These are phyloP conservation scores for Trichonephila inaurata DNA, from an alignment of 1,140 invertebrate species.

Conservation along the genomic window DNA sequence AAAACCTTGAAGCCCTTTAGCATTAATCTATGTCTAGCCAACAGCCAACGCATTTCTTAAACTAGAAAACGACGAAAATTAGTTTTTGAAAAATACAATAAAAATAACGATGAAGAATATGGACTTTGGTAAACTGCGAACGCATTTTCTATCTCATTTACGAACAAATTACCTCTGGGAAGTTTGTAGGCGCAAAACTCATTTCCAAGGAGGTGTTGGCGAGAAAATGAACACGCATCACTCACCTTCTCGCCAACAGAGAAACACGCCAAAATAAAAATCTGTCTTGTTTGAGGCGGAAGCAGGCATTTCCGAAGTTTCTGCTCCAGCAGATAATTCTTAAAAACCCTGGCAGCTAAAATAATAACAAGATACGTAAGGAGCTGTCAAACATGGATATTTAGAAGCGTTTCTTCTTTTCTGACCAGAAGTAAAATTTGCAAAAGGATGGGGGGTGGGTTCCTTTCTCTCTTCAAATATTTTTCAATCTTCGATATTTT, in stretches of 20 bases:
- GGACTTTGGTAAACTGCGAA: neutral
- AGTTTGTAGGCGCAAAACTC: neutral
- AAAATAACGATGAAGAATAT: neutral
- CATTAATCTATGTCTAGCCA: neutral
- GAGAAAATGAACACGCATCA: conserved; percentile 2
- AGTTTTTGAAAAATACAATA: neutral
- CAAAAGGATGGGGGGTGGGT: neutral
- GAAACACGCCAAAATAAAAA: neutral
- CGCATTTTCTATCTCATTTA: neutral
- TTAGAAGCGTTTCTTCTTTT: neutral
- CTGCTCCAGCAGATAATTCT: neutral
- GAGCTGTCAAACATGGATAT: neutral
- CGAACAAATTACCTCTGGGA: neutral
- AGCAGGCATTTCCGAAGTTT: neutral
- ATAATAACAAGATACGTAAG: neutral
- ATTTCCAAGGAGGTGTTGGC: neutral
- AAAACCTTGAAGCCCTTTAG: neutral
- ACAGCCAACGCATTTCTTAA: neutral
- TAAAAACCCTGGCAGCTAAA: neutral
- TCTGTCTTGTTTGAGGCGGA: neutral
- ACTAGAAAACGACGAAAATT: neutral
- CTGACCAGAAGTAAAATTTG: too few relatives aligned
- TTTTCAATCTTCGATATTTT: neutral
- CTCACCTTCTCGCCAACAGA: neutral
- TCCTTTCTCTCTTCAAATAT: neutral